These are phyloP conservation scores for Actinernus sp. DNA, from an alignment of 92 coral and sea anemone genomes.

Conservation along the genomic window DNA sequence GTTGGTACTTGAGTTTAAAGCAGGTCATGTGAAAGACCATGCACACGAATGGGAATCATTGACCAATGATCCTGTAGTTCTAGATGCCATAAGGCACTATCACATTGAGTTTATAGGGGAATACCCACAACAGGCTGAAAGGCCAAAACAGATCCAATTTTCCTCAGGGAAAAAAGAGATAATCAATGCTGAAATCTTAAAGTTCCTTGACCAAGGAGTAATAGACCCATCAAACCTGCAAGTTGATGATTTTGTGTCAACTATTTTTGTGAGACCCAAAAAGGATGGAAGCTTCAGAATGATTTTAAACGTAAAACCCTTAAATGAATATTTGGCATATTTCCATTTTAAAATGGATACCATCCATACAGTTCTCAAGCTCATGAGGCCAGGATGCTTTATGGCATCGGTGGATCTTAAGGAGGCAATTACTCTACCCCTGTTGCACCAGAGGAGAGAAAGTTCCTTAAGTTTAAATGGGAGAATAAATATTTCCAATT, in stretches of 20 bases:
- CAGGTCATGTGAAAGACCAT: too few species aligned
- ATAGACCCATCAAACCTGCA: too few species aligned
- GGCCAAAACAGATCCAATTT: too few species aligned
- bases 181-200: too few species aligned
- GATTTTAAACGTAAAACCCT: slow-evolving; percentile 22
- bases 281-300: slow-evolving; percentile 1
- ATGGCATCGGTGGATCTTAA: slow-evolving; percentile 55
- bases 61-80: too few species aligned
- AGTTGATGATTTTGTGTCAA: not conserved
- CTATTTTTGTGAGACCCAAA: slow-evolving; percentile 4
- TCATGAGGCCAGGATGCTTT: slow-evolving; percentile 41
- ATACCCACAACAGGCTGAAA: too few species aligned
- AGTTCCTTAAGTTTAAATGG: slow-evolving; percentile 31
- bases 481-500: not conserved
- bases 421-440: slow-evolving; percentile 46
- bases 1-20: too few species aligned
- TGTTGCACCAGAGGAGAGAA: slow-evolving; percentile 10
- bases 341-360: slow-evolving; percentile 59
- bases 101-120: too few species aligned
- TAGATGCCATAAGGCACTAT: too few species aligned
- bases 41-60: too few species aligned
- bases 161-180: too few species aligned
- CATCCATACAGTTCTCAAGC: slow-evolving; percentile 35
- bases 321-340: slow-evolving; percentile 14
- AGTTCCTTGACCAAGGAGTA: too few species aligned